Percentiles rank a stretch among this genome's conserved stretches.
Conservation (phyloP, 2,888 invertebrate species). For the Eucera pruinosa region DNA sequence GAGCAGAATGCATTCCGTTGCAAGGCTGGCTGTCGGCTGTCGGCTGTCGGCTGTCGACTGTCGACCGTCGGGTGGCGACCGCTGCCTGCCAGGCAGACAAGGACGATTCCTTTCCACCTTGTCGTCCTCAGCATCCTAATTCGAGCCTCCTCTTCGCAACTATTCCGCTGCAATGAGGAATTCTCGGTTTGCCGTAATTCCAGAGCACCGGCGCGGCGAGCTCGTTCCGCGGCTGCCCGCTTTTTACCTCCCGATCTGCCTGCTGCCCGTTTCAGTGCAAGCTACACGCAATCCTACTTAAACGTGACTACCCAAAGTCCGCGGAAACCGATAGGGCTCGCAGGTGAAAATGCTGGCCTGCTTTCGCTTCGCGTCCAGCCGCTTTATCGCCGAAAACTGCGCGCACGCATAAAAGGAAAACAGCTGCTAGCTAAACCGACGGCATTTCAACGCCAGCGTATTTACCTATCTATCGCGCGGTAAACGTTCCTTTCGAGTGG, state of each 20-base stretch:
- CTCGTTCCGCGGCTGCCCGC: neutral
- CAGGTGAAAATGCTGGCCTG: constrained; percentile 27
- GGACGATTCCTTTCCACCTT: constrained; percentile 55
- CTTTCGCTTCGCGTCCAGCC: constrained; percentile 13
- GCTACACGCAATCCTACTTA: constrained; percentile 50
- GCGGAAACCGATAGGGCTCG: constrained; percentile 38
- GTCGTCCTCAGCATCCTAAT: constrained; percentile 15
- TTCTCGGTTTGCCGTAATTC: neutral
- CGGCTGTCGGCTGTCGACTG: too few species aligned
- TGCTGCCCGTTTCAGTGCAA: constrained; percentile 39
- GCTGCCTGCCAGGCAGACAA: constrained; percentile 50
- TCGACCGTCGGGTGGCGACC: too few species aligned
- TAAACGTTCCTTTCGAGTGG: neutral
- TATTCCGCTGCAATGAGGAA: too few species aligned
- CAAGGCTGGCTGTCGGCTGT: too few species aligned
- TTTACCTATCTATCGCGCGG: constrained; percentile 1
- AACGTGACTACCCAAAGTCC: constrained; percentile 34
- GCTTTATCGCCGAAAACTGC: constrained; percentile 15
- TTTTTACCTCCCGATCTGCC: constrained; percentile 45
- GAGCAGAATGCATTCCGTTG: constrained; percentile 70
- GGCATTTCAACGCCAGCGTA: neutral
- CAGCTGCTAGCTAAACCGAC: neutral
- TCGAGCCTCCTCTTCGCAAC: too few species aligned
- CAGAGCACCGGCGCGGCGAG: constrained; percentile 27
- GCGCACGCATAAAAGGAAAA: constrained; percentile 7